Percentiles rank a stretch among this genome's conserved stretches.
phyloP scores from a whole-genome alignment of 2,888 invertebrate species.

The Busseola fusca region DNA sequence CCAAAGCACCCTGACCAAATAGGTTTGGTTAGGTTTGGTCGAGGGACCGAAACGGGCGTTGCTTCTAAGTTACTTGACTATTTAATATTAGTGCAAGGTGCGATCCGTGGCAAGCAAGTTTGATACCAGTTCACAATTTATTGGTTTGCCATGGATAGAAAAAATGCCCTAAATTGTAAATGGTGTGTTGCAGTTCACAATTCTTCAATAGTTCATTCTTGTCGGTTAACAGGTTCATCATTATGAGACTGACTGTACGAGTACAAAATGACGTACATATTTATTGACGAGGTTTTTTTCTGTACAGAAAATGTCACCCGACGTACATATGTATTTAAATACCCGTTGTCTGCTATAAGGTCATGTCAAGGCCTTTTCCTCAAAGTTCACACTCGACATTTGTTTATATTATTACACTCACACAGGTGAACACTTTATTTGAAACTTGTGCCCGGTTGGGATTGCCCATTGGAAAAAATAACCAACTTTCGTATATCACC shows the following conservation, averaged over 20 bases:
- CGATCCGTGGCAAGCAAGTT: neutral
- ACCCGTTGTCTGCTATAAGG: neutral
- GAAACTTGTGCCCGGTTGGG: neutral
- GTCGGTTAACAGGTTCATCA: neutral
- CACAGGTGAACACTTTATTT: neutral
- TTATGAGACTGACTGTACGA: neutral
- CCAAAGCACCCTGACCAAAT: neutral
- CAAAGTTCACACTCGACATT: neutral
- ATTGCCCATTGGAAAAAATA: neutral
- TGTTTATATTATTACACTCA: constrained; percentile 2
- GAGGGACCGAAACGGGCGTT: neutral
- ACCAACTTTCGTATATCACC: neutral
- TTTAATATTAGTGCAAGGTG: neutral
- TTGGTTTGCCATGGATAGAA: neutral
- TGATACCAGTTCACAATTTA: neutral
- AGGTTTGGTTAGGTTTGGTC: neutral
- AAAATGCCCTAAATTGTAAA: neutral
- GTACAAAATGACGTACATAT: neutral
- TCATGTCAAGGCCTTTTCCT: no score
- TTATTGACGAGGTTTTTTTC: no score
- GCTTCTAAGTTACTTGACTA: neutral
- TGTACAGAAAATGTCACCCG: no score
- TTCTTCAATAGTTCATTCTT: neutral
- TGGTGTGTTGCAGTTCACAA: neutral
- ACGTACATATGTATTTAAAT: neutral